Conservation (phyloP, 2,888 invertebrate genomes). For the Ormia ochracea region DNA sequence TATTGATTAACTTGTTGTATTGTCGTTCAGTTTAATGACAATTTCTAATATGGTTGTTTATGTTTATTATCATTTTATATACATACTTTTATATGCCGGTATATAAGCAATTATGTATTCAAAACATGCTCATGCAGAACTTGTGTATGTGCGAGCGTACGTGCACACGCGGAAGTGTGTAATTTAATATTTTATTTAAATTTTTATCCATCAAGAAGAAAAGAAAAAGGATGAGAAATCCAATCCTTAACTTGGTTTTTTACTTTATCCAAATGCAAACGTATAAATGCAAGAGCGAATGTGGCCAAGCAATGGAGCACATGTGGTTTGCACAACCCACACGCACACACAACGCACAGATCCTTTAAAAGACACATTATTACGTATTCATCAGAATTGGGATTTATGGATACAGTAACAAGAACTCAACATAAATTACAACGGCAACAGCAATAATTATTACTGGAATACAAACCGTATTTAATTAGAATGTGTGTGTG, state of each 20-base stretch:
- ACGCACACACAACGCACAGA: background rate
- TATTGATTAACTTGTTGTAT: constrained; percentile 18
- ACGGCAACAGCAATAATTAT: constrained; percentile 8
- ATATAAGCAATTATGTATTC: background rate
- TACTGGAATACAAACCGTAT: constrained; percentile 1
- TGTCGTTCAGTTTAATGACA: constrained; percentile 10
- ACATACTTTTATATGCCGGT: background rate
- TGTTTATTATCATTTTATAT: background rate
- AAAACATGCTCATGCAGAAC: background rate
- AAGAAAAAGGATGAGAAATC: background rate
- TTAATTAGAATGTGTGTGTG: constrained; percentile 45
- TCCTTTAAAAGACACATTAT: constrained; percentile 17
- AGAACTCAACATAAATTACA: constrained; percentile 21
- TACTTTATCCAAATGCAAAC: constrained; percentile 47
- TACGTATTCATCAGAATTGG: constrained; percentile 45
- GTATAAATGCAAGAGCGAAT: constrained; percentile 44
- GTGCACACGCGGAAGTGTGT: background rate
- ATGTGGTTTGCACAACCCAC: background rate
- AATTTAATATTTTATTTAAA: constrained; percentile 15
- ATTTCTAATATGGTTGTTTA: constrained; percentile 17
- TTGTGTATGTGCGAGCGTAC: too few relatives aligned
- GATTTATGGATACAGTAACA: constrained; percentile 3
- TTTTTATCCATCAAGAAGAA: background rate
- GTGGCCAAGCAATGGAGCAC: constrained; percentile 18
- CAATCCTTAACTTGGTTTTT: constrained; percentile 49